Conservation (phyloP, 1,140 invertebrate genomes). For the Bicyclus anynana region DNA sequence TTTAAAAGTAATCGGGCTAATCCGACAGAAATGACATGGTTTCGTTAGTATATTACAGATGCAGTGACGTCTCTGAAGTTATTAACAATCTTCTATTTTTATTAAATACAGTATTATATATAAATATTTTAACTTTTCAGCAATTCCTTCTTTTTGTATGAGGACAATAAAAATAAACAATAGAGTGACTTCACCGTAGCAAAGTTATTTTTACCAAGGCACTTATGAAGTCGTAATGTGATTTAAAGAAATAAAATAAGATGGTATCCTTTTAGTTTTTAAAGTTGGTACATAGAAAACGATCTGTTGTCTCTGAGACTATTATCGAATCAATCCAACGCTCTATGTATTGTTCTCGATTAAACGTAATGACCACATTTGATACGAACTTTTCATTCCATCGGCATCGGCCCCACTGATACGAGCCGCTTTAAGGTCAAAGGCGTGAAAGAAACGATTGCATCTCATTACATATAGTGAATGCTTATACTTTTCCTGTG, state of each 20-base stretch:
- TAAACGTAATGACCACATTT: constrained; percentile 57
- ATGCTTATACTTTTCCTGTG: constrained; percentile 26
- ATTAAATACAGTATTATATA: no score
- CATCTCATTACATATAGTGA: constrained; percentile 26
- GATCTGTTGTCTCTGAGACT: neutral
- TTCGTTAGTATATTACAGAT: no score
- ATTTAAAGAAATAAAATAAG: no score
- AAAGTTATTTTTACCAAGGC: no score
- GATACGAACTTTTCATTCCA: constrained; percentile 35
- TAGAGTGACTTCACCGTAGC: no score
- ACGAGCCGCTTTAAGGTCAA: constrained; percentile 22
- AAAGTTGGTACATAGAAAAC: neutral
- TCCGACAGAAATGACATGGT: no score
- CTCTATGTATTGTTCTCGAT: constrained; percentile 54
- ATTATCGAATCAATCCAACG: constrained; percentile 52
- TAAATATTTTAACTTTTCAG: neutral
- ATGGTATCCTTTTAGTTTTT: no score
- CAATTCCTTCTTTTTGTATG: neutral
- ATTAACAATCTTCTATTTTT: no score
- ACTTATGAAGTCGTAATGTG: no score
- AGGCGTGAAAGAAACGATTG: constrained; percentile 28
- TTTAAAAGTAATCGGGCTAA: no score
- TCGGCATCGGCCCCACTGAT: constrained; percentile 22
- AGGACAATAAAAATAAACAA: no score
- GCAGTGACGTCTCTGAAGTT: no score